These are phyloP conservation scores for Piprites chloris DNA, from an alignment of 2,113 vertebrate species.

Conservation along the genomic window DNA sequence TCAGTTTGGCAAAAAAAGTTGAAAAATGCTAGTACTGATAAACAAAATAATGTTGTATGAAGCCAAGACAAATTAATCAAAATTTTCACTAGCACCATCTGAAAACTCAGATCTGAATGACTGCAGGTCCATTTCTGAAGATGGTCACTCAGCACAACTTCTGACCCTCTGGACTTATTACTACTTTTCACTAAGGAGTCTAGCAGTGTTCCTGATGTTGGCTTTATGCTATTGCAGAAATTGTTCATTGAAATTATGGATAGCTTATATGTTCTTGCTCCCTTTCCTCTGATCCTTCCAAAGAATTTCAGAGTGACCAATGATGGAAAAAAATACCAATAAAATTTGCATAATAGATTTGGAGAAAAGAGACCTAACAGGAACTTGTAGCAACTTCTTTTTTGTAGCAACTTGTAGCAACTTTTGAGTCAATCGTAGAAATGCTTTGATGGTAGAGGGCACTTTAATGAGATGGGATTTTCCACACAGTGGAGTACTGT, in stretches of 20 bases:
- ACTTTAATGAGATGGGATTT: neutral
- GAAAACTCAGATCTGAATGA: neutral
- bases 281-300: neutral
- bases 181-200: neutral
- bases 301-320: neutral
- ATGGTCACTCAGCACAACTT: neutral
- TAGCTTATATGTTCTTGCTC: neutral
- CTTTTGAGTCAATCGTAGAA: neutral
- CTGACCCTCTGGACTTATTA: too few relatives aligned
- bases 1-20: neutral
- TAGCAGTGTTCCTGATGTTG: neutral
- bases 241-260: neutral
- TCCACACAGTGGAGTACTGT: neutral
- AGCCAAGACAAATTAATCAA: neutral
- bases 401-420: neutral
- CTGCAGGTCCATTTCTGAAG: neutral
- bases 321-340: neutral
- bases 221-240: neutral
- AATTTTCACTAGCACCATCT: neutral
- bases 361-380: neutral
- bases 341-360: neutral
- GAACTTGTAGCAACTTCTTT: neutral
- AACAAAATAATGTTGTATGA: neutral
- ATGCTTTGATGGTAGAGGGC: neutral
- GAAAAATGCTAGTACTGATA: neutral